Evolutionary conservation across 2,888 invertebrate genomes (phyloP).

Genomic region (Punctoribates punctum): DNA sequence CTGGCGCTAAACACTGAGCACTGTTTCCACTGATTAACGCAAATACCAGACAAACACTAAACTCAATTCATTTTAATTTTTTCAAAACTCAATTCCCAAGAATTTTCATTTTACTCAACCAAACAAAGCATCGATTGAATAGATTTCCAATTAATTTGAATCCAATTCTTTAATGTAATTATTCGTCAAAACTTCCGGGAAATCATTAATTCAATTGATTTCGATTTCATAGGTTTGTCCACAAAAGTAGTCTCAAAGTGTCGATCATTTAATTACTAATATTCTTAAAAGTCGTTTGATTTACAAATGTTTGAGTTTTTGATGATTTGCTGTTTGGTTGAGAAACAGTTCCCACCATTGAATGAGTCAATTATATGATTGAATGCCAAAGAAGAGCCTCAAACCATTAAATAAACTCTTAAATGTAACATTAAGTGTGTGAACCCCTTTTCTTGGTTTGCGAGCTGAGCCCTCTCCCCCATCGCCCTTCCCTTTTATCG

Average conservation of each 20-base stretch:
- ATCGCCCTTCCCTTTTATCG: slow-evolving; percentile 21
- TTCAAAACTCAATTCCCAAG: no score
- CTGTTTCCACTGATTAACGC: neutral
- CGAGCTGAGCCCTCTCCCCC: neutral
- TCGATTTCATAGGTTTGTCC: neutral
- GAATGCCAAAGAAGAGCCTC: slow-evolving; percentile 25
- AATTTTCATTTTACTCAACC: no score
- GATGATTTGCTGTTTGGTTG: slow-evolving; percentile 3
- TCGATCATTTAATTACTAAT: neutral
- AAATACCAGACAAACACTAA: neutral
- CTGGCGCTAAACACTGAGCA: neutral
- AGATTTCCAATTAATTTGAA: no score
- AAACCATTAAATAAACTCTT: slow-evolving; percentile 31
- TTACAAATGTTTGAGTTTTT: neutral
- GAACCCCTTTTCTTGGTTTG: slow-evolving; percentile 25
- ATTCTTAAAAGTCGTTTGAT: neutral
- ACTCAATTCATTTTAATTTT: neutral
- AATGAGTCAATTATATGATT: slow-evolving; percentile 35
- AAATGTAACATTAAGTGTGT: slow-evolving; percentile 23
- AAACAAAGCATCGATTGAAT: no score
- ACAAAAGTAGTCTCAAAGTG: neutral
- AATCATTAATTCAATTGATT: neutral
- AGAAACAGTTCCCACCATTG: slow-evolving; percentile 27
- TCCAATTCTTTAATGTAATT: no score
- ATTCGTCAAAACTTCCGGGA: neutral